Base-by-base conservation (phyloP, 2,113 vertebrate genomes). In the Argyrosomus japonicus region DNA sequence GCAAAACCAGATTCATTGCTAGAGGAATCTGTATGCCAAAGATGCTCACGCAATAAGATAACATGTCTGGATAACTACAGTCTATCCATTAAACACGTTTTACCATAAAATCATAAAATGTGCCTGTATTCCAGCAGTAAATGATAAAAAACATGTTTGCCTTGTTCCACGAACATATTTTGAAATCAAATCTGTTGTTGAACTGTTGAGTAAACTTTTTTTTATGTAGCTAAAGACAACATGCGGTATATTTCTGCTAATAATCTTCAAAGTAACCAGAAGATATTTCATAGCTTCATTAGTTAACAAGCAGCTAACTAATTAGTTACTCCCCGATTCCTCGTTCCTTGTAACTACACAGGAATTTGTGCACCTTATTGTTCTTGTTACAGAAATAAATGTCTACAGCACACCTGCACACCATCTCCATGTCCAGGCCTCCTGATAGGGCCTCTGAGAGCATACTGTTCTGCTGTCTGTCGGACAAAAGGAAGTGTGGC, bases 401-500 rank as follows among this genome's bases (percentile, higher is more conserved):
- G 29, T 79, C 50, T 45, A 51, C 45, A 64, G 48, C 6, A n/a
- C 36, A 43, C 50, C 57, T 74, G 61, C 57, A 36, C 53, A 32
- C 13, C 18, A 56, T 58, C 56, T 84, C 72, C 57, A 23, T 45
- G 23, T 25, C 54, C 56, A 29, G 61, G 50, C 45, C 7, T 68
- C 14, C 75, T 54, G 63, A 79, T 29, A 68, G 62, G n/a, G 40
- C 70, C 77, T 23, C 36, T 75, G 36, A 87, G 58, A 62, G 23
- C 77, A 47, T 45, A 32, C 5, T 45, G 50, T n/a, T 77, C 57
- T 56, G 63, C 69, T 77, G 77, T 68, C 75, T 87, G 83, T 79
- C 50, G 8, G 75, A 88, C 79, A 77, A 79, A 23, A 79, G 83
- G 73, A 85, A 81, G 65, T 45, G 58, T 3, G 5, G 75, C 8